These are phyloP conservation scores for Pyrrhosoma nymphula DNA, from an alignment of 2,888 invertebrate species.

Conservation along the genomic window DNA sequence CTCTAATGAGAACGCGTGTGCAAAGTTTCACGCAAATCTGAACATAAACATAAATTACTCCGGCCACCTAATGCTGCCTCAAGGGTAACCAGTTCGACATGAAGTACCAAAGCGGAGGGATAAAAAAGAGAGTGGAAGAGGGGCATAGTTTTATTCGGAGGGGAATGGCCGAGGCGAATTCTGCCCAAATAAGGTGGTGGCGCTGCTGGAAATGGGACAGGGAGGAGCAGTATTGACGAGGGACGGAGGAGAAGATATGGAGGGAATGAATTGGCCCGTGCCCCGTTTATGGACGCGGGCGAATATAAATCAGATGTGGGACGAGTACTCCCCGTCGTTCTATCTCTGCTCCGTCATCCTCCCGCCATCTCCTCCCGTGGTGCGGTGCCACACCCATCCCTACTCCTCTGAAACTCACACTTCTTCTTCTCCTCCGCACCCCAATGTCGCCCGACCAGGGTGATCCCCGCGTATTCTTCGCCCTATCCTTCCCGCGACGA, in stretches of 20 bases:
- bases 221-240: too few species aligned
- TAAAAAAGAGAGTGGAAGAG: not conserved
- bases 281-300: conserved; percentile 45
- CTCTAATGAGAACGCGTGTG: too few species aligned
- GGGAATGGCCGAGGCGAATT: too few species aligned
- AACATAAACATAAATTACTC: too few species aligned
- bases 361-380: not conserved
- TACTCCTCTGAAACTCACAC: not conserved
- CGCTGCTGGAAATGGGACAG: too few species aligned
- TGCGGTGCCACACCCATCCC: not conserved
- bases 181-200: too few species aligned
- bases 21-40: too few species aligned
- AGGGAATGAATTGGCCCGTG: conserved; percentile 42
- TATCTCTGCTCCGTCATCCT: not conserved
- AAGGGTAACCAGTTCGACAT: too few species aligned
- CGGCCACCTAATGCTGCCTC: too few species aligned
- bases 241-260: not conserved
- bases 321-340: not conserved
- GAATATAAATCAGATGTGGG: conserved; percentile 58
- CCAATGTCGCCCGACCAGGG: not conserved
- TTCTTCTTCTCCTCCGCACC: not conserved
- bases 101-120: not conserved
- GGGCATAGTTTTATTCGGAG: not conserved
- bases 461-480: not conserved
- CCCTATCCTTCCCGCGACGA: not conserved